Percentiles rank a stretch among this genome's conserved stretches.
Evolutionary conservation across 2,888 invertebrate genomes (phyloP).

Genomic region (Drosophila meridionalis): DNA sequence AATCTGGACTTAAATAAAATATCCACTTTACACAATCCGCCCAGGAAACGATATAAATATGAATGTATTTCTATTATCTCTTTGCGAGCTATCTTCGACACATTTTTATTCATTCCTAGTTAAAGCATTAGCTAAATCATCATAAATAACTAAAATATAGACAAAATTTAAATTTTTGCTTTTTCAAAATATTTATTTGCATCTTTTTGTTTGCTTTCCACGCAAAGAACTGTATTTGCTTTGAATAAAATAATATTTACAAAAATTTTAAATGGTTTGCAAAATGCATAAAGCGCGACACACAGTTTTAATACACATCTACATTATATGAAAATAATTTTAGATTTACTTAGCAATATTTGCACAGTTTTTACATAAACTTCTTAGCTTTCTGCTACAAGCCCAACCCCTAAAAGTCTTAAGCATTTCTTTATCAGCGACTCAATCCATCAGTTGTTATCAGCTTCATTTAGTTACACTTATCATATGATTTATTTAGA

Average conservation of each 20-base stretch:
- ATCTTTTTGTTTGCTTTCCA: background rate
- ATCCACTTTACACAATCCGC: no score
- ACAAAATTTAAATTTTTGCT: background rate
- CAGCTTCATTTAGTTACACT: background rate
- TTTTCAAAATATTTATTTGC: background rate
- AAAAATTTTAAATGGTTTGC: background rate
- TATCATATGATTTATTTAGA: background rate
- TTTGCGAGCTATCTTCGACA: background rate
- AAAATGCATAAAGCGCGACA: background rate
- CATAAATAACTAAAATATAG: background rate
- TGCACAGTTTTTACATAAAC: background rate
- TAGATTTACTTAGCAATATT: background rate
- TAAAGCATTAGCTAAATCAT: background rate
- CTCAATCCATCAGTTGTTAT: background rate
- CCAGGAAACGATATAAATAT: background rate
- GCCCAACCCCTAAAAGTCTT: background rate
- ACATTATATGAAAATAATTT: background rate
- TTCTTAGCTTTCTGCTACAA: background rate
- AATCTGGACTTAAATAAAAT: no score
- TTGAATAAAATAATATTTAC: constrained; percentile 2
- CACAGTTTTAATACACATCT: background rate
- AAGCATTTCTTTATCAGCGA: background rate
- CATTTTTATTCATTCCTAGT: background rate
- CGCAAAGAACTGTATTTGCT: background rate
- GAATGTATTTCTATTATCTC: background rate